Base-by-base conservation (phyloP, 2,888 invertebrate species). In the Drosophila setosimentum region DNA sequence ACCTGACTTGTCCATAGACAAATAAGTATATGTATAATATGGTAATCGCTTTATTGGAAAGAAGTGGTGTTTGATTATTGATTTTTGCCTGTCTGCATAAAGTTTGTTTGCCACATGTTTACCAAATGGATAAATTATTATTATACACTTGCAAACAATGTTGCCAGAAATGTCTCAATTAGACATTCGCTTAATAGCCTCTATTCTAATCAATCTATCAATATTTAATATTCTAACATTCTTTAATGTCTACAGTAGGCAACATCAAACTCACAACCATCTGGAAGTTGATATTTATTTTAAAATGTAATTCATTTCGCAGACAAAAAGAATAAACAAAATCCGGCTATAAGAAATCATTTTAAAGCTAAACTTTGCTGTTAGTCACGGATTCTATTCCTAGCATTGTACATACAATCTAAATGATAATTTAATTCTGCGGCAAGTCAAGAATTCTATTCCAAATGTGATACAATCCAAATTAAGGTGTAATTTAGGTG, bases 81-180 rank as follows among this genome's bases (percentile, higher is more conserved):
- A 50, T 37, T 35, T n/a, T 29, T 35, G 24, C 35, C 40, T 61
- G 63, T 21, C 48, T 48, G 30, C 33, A 8, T 58, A 37, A 49
- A 24, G 50, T 18, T 21, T 4, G n/a, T 21, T 42, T 42, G 21
- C 42, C 11, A 21, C 11, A 21, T 21, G 2, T 3, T 33, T 21
- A 8, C 33, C 40, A 51, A 61, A 33, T 65, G 51, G 10, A 21
- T 29, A 27, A 40, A 40, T 51, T 27, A 61, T 33, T 61, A 3
- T 21, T 45, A 7, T 4, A 10, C 7, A 24, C 7, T 45, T 24
- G 11, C 24, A 3, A 21, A 24, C 24, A 45, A 24, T 24, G 8
- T 16, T 45, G 16, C 24, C 7, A 16, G 24, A 45, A 45, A 24
- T 24, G 8, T 45, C 24, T 8, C 24, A 24, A 45, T 3, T 16